Base-by-base conservation (phyloP, 2,888 invertebrate genomes). In the Diarsia dahlii region DNA sequence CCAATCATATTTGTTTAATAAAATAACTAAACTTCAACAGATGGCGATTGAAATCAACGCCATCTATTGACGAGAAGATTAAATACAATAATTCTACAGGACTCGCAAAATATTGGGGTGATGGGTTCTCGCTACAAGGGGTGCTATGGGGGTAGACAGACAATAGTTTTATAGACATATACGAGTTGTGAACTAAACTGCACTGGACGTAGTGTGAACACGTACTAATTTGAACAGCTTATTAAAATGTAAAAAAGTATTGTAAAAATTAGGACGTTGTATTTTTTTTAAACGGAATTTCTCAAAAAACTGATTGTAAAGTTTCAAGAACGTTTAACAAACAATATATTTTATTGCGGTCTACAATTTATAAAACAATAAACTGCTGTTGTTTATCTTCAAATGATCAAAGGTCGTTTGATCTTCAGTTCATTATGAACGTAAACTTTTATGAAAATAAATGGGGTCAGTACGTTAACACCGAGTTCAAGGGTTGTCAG, bases 101-200 rank as follows among this genome's bases (percentile, higher is more conserved):
- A 71, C 46, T 79, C 23, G 34, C 39, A 65, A 50, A 70, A 48
- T 56, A 69, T 45, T 58, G 28, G n/a, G 23, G 56, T 73, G 46
- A 63, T 48, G 77, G 74, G 45, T 80, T 72, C n/a, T 77, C 50
- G 73, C 87, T 87, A 87, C 73, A 60, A 46, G 66, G 78, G 60
- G 46, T 84, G 71, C 81, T 87, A 87, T 76, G 46, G 73, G 73
- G 68, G 80, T 87, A 80, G 23, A 73, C 23, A 85, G 46, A 73
- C 18, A 85, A 74, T 76, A 76, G 71, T 60, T 76, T 73, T 68
- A 78, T 39, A 74, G 58, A 80, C 64, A 73, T 62, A 76, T n/a
- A 56, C 48, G 28, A 68, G 64, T 71, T 34, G 54, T 68, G 69
- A 66, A 74, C 5, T 84, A 80, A 72, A 78, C 74, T 76, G 70